Conservation (phyloP, 2,888 invertebrate species). For the Cheilosia impressa region DNA sequence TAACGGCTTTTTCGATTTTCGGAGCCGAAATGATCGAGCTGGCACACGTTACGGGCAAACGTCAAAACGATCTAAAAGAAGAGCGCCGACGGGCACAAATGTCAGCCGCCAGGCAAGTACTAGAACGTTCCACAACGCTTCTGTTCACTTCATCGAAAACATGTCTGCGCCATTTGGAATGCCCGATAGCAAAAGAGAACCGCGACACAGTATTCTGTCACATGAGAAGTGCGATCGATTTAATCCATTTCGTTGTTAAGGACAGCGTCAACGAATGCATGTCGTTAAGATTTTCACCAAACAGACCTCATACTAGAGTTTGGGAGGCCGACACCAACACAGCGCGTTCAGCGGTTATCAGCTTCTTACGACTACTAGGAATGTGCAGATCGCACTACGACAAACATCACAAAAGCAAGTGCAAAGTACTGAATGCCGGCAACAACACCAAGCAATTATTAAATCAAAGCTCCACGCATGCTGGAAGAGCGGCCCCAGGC, state of each 20-base stretch:
- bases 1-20: slow-evolving; percentile 98
- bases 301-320: slow-evolving; percentile 83
- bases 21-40: slow-evolving; percentile 99
- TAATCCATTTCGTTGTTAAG: slow-evolving; percentile 98
- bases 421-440: slow-evolving; percentile 51
- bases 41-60: slow-evolving; percentile 94
- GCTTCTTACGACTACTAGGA: slow-evolving; percentile 92
- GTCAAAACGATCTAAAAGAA: slow-evolving; percentile 94
- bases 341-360: slow-evolving; percentile 90
- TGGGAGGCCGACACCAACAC: slow-evolving; percentile 88
- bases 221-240: slow-evolving; percentile 98
- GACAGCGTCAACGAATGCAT: slow-evolving; percentile 94
- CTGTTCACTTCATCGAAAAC: slow-evolving; percentile 98
- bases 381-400: slow-evolving; percentile 84
- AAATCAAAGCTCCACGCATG: slow-evolving; percentile 35
- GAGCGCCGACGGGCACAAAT: slow-evolving; percentile 98
- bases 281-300: slow-evolving; percentile 79
- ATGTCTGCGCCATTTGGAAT: slow-evolving; percentile 96
- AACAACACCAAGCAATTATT: slow-evolving; percentile 65
- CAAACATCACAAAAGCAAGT: slow-evolving; percentile 68
- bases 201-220: slow-evolving; percentile 99
- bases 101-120: slow-evolving; percentile 96
- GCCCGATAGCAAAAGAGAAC: slow-evolving; percentile 96
- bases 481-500: slow-evolving; percentile 30
- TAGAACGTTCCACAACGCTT: slow-evolving; percentile 98